Conservation (phyloP, 2,888 invertebrate genomes). For the Brenthis daphne region DNA sequence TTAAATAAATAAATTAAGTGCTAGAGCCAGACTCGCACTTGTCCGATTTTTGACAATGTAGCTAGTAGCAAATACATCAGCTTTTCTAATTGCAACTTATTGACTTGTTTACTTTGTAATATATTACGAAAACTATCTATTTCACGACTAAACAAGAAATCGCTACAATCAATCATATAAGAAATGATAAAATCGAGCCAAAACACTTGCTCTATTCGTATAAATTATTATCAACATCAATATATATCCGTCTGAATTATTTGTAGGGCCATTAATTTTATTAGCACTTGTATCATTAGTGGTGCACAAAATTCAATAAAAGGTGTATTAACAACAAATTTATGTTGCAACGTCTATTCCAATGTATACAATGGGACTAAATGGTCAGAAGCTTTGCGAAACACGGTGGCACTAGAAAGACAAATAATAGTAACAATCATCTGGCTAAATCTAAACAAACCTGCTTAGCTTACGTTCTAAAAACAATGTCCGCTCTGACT, state of each 20-base stretch:
- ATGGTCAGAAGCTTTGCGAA: slow-evolving; percentile 41
- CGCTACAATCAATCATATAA: slow-evolving; percentile 8
- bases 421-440: slow-evolving; percentile 44
- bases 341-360: slow-evolving; percentile 35
- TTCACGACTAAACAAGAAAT: slow-evolving; percentile 17
- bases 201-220: slow-evolving; percentile 23
- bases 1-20: too few species aligned
- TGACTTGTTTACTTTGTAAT: slow-evolving; percentile 18
- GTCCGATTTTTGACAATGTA: too few species aligned
- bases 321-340: slow-evolving; percentile 34
- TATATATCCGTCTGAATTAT: slow-evolving; percentile 23
- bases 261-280: slow-evolving; percentile 25
- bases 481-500: slow-evolving; percentile 78
- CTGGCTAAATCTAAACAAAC: slow-evolving; percentile 39
- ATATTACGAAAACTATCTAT: slow-evolving; percentile 17
- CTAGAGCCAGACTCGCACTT: too few species aligned
- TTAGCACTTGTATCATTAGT: slow-evolving; percentile 28
- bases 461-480: slow-evolving; percentile 55
- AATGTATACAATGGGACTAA: slow-evolving; percentile 39
- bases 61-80: background rate
- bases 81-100: background rate
- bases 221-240: slow-evolving; percentile 27
- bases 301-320: slow-evolving; percentile 17
- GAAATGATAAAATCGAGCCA: slow-evolving; percentile 16
- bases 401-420: slow-evolving; percentile 41